phyloP scores from a whole-genome alignment of 2,113 vertebrate genomes.

The Xenopus laevis region DNA sequence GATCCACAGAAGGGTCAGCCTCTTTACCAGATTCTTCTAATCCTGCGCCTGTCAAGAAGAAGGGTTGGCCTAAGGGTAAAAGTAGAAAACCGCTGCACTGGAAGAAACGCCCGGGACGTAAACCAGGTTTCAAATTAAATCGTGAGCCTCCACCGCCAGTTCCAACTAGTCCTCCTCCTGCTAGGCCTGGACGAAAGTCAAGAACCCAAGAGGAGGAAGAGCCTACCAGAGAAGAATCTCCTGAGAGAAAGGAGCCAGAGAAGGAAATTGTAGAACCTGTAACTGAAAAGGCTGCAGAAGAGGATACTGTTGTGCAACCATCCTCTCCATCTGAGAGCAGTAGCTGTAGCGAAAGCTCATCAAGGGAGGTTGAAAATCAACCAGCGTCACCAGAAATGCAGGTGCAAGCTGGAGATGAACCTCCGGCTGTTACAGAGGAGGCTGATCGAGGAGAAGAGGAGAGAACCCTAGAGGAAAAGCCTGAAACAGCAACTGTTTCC shows the following conservation, averaged over 20 bases:
- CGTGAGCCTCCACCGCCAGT: constrained; percentile 58
- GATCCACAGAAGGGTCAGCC: constrained; percentile 63
- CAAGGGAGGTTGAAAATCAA: constrained; percentile 65
- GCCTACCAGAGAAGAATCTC: constrained; percentile 59
- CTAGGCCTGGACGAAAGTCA: constrained; percentile 71
- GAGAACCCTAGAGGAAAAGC: constrained; percentile 66
- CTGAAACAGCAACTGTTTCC: constrained; percentile 63
- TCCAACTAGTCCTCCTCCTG: constrained; percentile 41
- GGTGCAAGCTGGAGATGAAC: constrained; percentile 66
- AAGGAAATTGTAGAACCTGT: constrained; percentile 65
- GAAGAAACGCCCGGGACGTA: constrained; percentile 87
- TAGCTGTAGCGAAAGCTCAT: constrained; percentile 61
- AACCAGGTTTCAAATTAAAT: constrained; percentile 73
- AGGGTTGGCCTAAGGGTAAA: constrained; percentile 97
- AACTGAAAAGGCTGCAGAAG: constrained; percentile 60
- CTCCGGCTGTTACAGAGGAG: constrained; percentile 40
- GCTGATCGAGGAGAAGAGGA: constrained; percentile 69
- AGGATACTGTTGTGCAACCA: constrained; percentile 63
- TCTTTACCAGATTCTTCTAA: constrained; percentile 63
- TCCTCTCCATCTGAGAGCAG: constrained; percentile 67
- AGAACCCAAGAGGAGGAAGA: constrained; percentile 58
- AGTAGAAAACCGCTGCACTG: constrained; percentile 93
- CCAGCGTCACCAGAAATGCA: constrained; percentile 54
- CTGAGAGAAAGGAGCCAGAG: constrained; percentile 68
- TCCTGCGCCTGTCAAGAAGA: constrained; percentile 87